Evolutionary conservation across 2,113 vertebrate genomes (phyloP), one percentile per base, ranked within the genome.

Genomic region (Seriola dumerili): DNA sequence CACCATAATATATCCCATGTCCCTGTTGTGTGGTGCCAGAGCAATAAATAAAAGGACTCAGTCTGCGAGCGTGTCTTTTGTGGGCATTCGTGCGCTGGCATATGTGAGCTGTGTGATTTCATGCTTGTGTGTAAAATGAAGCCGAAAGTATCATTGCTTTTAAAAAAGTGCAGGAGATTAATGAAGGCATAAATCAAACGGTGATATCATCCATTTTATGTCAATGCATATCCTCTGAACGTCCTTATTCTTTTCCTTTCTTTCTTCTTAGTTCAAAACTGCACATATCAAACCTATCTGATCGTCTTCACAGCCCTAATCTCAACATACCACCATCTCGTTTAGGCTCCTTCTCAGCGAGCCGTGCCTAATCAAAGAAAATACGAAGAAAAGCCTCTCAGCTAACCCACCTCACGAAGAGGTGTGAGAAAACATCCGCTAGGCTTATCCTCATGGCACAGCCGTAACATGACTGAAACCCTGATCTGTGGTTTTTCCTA

Each of bases 1-100:
- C 83, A 78, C 83, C 76, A 58, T 80, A 89, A 90, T 58, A 72
- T 74, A 72, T 76, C 70, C 83, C 62, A 50, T 79, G 72, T 84
- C 61, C 34, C 68, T 75, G 59, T 83, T 8, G 44, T 85, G 85
- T 61, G 58, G 14, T 58, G 84, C 89, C 91, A 90, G 38, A 74
- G 72, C 83, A 81, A 81, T 88, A 84, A 92, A 88, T 78, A 80
- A 77, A 76, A 76, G 48, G 48, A 36, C 46, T 76, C 44, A 19
- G 67, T 84, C 71, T 48, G 63, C 44, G 19, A 76, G 71, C 14
- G 1, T 29, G 73, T 83, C 79, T 84, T 73, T 85, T 83, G 80
- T 46, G 84, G 70, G 73, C 23, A 83, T 76, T 72, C 10, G 54
- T 75, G 44, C 1, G 17, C 68, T 76, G 79, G 67, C 79, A 55